Conservation (phyloP, 2,113 vertebrate species). For the Mirounga angustirostris region DNA sequence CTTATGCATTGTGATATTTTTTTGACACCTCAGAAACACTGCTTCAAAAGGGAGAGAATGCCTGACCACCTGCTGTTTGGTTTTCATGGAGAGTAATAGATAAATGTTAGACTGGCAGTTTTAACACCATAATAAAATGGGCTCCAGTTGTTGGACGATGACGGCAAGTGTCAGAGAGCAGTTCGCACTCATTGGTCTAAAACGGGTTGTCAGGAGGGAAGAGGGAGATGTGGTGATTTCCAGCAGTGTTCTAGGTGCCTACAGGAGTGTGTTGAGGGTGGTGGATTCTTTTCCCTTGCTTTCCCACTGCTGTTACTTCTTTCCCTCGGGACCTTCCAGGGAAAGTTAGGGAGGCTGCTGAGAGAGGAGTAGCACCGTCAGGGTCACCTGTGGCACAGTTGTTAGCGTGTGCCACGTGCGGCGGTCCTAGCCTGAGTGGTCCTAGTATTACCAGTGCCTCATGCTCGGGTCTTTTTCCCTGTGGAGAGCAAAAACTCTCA, state of each 20-base stretch:
- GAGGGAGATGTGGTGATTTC: background rate
- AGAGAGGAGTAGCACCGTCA: background rate
- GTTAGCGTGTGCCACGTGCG: background rate
- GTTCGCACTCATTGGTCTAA: background rate
- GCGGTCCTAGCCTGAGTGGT: background rate
- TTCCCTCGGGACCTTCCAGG: background rate
- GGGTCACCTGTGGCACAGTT: background rate
- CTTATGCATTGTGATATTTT: slow-evolving; percentile 37
- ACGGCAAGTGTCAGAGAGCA: background rate
- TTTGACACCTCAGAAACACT: slow-evolving; percentile 53
- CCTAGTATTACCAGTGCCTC: background rate
- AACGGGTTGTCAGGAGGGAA: slow-evolving; percentile 32
- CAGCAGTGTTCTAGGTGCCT: background rate
- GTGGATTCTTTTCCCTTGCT: background rate
- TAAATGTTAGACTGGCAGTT: slow-evolving; percentile 43
- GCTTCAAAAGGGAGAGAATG: slow-evolving; percentile 49
- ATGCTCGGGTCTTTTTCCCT: background rate
- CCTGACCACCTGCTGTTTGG: slow-evolving; percentile 46
- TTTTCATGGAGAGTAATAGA: slow-evolving; percentile 43
- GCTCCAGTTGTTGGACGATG: slow-evolving; percentile 32
- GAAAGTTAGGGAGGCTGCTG: background rate
- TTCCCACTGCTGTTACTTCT: background rate
- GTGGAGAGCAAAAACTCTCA: background rate
- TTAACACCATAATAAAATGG: slow-evolving; percentile 50
- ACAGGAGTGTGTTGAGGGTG: background rate